These are phyloP conservation scores for Luffia ferchaultella DNA, from an alignment of 2,888 invertebrate genomes.

Conservation along the genomic window DNA sequence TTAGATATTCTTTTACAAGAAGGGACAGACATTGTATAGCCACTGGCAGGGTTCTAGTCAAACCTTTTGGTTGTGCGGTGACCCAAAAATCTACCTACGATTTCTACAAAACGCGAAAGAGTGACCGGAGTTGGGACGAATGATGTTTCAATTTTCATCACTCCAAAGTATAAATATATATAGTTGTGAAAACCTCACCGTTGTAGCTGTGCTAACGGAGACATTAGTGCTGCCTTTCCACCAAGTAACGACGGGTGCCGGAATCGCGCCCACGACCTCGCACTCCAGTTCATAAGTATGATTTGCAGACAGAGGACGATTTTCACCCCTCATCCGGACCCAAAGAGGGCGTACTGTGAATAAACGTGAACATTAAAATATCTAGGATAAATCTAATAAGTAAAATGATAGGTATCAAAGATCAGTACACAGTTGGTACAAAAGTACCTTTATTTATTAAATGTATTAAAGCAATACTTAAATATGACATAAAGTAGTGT, in stretches of 20 bases:
- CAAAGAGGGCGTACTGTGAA: slow-evolving; percentile 76
- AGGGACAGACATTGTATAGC: too few species aligned
- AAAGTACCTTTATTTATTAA: too few species aligned
- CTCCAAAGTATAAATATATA: background rate
- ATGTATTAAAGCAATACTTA: background rate
- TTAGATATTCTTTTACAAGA: too few species aligned
- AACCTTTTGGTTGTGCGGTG: too few species aligned
- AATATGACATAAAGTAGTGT: background rate
- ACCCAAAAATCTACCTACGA: too few species aligned
- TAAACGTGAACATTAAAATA: slow-evolving; percentile 10
- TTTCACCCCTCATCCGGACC: slow-evolving; percentile 73
- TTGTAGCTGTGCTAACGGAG: slow-evolving; percentile 23
- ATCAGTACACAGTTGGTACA: too few species aligned
- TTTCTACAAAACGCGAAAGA: too few species aligned
- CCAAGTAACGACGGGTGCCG: slow-evolving; percentile 81
- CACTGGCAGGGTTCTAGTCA: too few species aligned
- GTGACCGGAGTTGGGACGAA: too few species aligned
- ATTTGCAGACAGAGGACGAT: slow-evolving; percentile 76
- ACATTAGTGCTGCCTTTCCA: slow-evolving; percentile 71
- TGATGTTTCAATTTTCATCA: too few species aligned
- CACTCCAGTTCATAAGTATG: slow-evolving; percentile 76
- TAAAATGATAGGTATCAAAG: too few species aligned
- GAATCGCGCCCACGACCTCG: slow-evolving; percentile 77
- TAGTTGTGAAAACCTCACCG: background rate
- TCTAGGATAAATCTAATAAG: too few species aligned